Conservation (phyloP, 2,113 vertebrate genomes). For the Lathamus discolor region DNA sequence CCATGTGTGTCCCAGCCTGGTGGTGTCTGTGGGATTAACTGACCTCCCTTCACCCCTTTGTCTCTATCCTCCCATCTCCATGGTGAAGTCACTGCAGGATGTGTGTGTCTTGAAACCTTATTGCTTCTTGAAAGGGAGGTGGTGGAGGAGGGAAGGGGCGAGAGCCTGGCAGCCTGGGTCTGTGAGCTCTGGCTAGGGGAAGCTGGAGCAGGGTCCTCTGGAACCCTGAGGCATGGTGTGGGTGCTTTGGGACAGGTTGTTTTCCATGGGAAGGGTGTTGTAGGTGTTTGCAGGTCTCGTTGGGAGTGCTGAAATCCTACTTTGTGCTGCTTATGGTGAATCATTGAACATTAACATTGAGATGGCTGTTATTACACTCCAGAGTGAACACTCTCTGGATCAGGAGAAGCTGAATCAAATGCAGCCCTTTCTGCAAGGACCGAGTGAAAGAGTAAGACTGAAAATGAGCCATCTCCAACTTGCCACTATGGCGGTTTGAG, state of each 20-base stretch:
- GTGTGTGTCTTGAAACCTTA: conserved; percentile 25
- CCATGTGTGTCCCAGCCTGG: conserved; percentile 58
- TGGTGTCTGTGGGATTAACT: conserved; percentile 72
- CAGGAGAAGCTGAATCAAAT: background rate
- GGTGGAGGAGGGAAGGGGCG: background rate
- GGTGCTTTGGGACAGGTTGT: background rate
- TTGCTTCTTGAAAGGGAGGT: background rate
- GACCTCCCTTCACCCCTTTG: conserved; percentile 49
- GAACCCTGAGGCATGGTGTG: background rate
- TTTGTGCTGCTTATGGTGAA: background rate
- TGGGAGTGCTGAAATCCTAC: background rate
- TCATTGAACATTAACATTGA: background rate
- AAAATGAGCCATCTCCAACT: background rate
- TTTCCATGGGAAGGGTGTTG: background rate
- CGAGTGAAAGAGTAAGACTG: background rate
- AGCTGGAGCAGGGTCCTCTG: background rate
- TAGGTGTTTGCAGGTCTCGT: background rate
- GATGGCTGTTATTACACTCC: background rate
- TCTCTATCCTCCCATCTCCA: conserved; percentile 54
- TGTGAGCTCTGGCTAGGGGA: background rate
- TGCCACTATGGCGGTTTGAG: background rate
- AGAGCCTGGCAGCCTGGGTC: background rate
- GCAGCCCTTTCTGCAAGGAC: background rate
- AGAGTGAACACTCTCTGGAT: background rate
- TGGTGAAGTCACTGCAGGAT: conserved; percentile 58